Conservation (phyloP, 1,140 invertebrate genomes). For the Leptinotarsa lineolata region DNA sequence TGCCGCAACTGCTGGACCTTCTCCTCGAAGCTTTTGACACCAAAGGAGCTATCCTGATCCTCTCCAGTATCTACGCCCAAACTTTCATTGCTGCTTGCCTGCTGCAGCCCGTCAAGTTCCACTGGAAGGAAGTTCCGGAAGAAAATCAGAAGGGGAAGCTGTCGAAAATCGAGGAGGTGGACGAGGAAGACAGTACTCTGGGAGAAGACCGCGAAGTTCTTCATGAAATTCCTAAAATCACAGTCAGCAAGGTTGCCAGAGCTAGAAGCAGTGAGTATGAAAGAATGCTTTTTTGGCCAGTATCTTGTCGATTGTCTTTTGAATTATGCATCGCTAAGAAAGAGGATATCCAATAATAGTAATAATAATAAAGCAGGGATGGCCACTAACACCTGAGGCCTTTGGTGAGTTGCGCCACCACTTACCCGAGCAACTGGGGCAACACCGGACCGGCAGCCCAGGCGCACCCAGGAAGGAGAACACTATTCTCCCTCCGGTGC, state of each 20-base stretch:
- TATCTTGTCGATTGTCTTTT: no score
- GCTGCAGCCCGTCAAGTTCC: conserved; percentile 60
- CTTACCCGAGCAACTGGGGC: no score
- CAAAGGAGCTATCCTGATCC: conserved; percentile 56
- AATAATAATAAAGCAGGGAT: no score
- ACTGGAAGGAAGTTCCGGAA: conserved; percentile 51
- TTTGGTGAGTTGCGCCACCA: no score
- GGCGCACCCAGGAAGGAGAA: no score
- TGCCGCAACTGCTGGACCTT: conserved; percentile 57
- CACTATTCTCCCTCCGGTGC: no score
- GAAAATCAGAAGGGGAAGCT: background rate
- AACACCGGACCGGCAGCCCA: no score
- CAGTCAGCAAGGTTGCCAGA: conserved; percentile 41
- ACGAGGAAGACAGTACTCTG: conserved; percentile 15
- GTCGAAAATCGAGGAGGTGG: background rate
- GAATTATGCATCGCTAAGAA: no score
- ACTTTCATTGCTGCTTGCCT: conserved; percentile 55
- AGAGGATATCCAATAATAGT: no score
- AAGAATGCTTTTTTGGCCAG: background rate
- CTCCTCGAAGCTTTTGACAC: conserved; percentile 53
- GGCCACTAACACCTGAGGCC: no score
- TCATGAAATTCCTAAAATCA: conserved; percentile 42
- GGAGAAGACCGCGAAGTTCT: background rate
- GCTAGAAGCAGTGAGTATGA: conserved; percentile 25
- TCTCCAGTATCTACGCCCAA: conserved; percentile 55